These are phyloP conservation scores for Paracanthobrama guichenoti DNA, from an alignment of 2,113 vertebrate genomes.

Conservation along the genomic window DNA sequence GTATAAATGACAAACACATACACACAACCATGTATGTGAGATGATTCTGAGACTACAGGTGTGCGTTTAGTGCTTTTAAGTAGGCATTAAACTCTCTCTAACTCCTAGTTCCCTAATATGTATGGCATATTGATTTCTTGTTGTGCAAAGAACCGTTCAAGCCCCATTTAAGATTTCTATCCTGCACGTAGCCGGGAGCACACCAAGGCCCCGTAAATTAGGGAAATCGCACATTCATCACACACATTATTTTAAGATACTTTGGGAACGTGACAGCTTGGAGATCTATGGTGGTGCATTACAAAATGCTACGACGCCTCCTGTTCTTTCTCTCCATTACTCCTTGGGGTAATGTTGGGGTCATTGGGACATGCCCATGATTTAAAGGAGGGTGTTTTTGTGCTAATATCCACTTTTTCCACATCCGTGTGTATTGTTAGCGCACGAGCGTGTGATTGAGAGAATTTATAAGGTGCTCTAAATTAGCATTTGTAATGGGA, in stretches of 20 bases:
- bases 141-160: slow-evolving; percentile 97
- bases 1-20: slow-evolving; percentile 52
- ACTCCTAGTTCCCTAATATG: slow-evolving; percentile 83
- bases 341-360: slow-evolving; percentile 76
- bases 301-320: slow-evolving; percentile 62
- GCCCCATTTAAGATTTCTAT: slow-evolving; percentile 99
- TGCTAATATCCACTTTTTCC: slow-evolving; percentile 39
- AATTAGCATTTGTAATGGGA: slow-evolving; percentile 65
- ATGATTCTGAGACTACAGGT: slow-evolving; percentile 44
- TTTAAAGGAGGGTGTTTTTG: slow-evolving; percentile 68
- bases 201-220: slow-evolving; percentile 93
- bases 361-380: slow-evolving; percentile 79
- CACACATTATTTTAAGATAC: slow-evolving; percentile 96
- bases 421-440: background rate
- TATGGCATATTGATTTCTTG: slow-evolving; percentile 98
- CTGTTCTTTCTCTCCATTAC: slow-evolving; percentile 24
- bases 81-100: slow-evolving; percentile 80
- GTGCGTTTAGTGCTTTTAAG: slow-evolving; percentile 71
- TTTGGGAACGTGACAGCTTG: slow-evolving; percentile 82
- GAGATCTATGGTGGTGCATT: slow-evolving; percentile 78
- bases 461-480: slow-evolving; percentile 60
- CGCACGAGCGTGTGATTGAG: slow-evolving; percentile 21
- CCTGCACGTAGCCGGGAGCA: slow-evolving; percentile 90
- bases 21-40: slow-evolving; percentile 31
- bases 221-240: slow-evolving; percentile 99